Evolutionary conservation across 1,140 invertebrate species (phyloP).

Genomic region (Pseudachorutes palmiensis): DNA sequence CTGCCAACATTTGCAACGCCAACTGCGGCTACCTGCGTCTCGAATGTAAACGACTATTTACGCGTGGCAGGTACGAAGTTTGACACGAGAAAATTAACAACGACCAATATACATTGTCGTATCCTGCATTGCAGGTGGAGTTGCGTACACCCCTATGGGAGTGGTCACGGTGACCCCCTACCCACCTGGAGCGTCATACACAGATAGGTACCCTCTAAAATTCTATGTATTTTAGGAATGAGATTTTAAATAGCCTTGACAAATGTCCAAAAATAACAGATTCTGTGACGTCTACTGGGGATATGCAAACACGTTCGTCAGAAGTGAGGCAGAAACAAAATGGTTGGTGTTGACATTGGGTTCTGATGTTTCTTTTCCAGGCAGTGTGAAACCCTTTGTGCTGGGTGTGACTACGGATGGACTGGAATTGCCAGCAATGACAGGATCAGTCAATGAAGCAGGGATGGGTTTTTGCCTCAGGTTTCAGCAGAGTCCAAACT

Average conservation of each 20-base stretch:
- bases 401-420: conserved; percentile 29
- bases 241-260: not conserved
- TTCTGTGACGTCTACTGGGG: conserved; percentile 30
- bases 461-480: conserved; percentile 31
- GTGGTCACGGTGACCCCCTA: not conserved
- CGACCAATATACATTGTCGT: too few species aligned
- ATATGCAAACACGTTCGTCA: conserved; percentile 2
- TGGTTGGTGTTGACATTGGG: not conserved
- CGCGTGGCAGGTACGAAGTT: too few species aligned
- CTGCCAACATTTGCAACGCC: not conserved
- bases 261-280: conserved; percentile 23
- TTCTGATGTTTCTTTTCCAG: conserved; percentile 19
- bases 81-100: too few species aligned
- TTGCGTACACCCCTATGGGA: not conserved
- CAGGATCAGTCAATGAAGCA: conserved; percentile 9
- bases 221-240: too few species aligned
- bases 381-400: conserved; percentile 29
- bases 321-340: conserved; percentile 25
- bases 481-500: conserved; percentile 35
- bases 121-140: conserved; percentile 2
- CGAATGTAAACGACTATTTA: not conserved
- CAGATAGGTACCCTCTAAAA: too few species aligned
- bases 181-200: not conserved
- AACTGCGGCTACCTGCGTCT: not conserved
- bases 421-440: conserved; percentile 11